phyloP scores from a whole-genome alignment of 2,113 vertebrate species.

The Cynopterus brachyotis region DNA sequence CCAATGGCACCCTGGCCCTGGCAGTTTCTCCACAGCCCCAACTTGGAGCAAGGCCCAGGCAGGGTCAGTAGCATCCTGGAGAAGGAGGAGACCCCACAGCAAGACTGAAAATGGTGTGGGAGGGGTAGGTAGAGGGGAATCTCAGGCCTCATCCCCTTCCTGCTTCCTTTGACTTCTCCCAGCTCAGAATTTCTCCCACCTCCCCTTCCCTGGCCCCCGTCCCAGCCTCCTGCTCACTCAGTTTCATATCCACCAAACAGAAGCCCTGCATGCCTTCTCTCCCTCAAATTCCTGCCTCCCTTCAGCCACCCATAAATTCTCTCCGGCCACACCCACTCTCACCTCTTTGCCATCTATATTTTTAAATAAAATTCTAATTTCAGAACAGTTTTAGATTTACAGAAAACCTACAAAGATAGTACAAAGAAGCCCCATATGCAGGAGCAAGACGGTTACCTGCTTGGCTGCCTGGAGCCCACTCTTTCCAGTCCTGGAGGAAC shows the following conservation, averaged over 20 bases:
- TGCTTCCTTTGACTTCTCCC: constrained; percentile 17
- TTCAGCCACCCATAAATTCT: neutral
- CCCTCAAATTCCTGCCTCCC: constrained; percentile 23
- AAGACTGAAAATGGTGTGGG: neutral
- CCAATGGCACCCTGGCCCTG: neutral
- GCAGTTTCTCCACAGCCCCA: neutral
- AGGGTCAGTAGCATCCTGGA: neutral
- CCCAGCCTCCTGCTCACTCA: neutral
- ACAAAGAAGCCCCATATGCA: neutral
- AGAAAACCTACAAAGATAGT: constrained; percentile 34
- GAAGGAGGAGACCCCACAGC: neutral
- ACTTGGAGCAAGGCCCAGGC: neutral
- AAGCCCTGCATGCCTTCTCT: neutral
- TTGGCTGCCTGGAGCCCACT: neutral
- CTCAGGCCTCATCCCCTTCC: neutral
- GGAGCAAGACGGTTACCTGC: neutral
- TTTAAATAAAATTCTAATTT: constrained; percentile 48
- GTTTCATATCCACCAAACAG: neutral
- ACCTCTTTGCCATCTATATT: constrained; percentile 48
- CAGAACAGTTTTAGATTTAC: constrained; percentile 40
- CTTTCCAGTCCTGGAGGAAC: neutral
- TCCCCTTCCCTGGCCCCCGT: neutral
- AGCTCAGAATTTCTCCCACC: neutral
- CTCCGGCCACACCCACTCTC: constrained; percentile 48
- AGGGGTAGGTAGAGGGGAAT: neutral